Evolutionary conservation across 1,140 invertebrate species (phyloP).

Genomic region (Temnothorax nylanderi): DNA sequence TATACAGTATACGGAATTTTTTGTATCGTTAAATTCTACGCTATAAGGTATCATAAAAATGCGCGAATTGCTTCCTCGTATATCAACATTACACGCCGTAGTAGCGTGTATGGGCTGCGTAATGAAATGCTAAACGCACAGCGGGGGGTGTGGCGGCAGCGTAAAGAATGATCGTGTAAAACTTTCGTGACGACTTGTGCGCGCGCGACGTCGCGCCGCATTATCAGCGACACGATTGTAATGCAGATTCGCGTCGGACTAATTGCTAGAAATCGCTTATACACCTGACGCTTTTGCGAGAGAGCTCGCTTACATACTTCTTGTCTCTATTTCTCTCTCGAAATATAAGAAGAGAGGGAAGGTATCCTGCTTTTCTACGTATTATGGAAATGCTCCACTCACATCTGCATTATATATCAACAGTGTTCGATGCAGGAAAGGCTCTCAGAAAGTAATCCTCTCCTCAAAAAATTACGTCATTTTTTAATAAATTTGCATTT

Average conservation of each 20-base stretch:
- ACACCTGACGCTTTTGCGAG: background rate
- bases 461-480: background rate
- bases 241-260: slow-evolving; percentile 63
- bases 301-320: too few relatives aligned
- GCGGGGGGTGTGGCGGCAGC: slow-evolving; percentile 31
- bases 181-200: slow-evolving; percentile 64
- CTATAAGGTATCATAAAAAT: slow-evolving; percentile 2
- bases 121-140: slow-evolving; percentile 70
- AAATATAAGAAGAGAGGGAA: too few relatives aligned
- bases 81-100: background rate
- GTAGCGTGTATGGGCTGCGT: slow-evolving; percentile 26
- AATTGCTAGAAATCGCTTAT: slow-evolving; percentile 54
- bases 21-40: background rate
- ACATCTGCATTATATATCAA: background rate
- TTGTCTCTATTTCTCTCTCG: too few relatives aligned
- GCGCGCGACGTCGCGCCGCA: slow-evolving; percentile 42
- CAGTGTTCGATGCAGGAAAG: background rate
- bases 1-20: background rate
- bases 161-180: slow-evolving; percentile 67
- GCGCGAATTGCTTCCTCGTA: background rate
- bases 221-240: slow-evolving; percentile 66
- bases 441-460: background rate
- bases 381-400: background rate
- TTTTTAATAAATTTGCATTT: slow-evolving; percentile 30
- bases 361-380: background rate